Evolutionary conservation across 2,113 vertebrate species (phyloP).

Genomic region (Stictonetta naevosa): DNA sequence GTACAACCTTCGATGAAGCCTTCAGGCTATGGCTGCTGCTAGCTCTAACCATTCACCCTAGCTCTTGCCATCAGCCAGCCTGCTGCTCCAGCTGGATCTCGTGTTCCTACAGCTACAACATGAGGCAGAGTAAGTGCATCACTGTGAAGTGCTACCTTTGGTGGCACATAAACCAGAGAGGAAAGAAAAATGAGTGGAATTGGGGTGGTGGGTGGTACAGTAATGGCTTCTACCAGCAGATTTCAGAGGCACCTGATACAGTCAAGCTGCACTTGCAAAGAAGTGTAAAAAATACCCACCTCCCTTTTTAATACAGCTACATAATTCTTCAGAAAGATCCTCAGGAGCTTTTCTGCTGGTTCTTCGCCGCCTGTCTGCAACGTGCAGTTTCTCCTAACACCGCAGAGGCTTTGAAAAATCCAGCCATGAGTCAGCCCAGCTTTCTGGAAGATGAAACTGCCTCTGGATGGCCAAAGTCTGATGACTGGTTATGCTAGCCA

Average conservation of each 20-base stretch:
- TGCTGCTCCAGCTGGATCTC: neutral
- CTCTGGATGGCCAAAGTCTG: neutral
- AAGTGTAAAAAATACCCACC: neutral
- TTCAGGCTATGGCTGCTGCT: neutral
- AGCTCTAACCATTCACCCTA: neutral
- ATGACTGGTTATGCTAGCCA: neutral
- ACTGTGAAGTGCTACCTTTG: neutral
- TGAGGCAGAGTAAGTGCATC: neutral
- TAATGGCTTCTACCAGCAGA: neutral
- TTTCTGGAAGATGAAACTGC: neutral
- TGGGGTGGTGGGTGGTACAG: neutral
- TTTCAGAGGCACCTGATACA: neutral
- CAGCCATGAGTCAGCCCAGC: neutral
- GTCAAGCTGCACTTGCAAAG: neutral
- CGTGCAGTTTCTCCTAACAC: neutral
- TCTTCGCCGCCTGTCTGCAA: neutral
- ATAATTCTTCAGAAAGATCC: neutral
- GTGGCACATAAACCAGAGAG: neutral
- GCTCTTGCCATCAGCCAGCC: neutral
- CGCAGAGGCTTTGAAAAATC: neutral
- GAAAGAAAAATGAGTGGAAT: neutral
- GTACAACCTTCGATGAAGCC: neutral
- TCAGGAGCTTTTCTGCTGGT: neutral
- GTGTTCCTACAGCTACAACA: neutral
- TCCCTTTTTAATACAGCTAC: neutral